Evolutionary conservation across 1,140 invertebrate species (phyloP).

Genomic region (Choristoneura fumiferana): DNA sequence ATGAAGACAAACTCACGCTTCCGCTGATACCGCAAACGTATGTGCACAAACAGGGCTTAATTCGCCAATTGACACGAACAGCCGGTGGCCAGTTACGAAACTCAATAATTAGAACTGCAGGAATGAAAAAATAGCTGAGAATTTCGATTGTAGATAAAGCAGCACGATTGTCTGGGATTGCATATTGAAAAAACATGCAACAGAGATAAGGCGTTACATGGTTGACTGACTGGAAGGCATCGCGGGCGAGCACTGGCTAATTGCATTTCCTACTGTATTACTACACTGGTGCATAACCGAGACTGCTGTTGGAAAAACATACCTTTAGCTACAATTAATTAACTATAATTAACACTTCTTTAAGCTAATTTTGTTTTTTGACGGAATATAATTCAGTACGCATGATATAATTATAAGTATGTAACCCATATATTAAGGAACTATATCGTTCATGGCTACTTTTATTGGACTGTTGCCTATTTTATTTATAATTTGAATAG

Average conservation of each 20-base stretch:
- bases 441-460: too few relatives aligned
- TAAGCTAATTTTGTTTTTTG: too few relatives aligned
- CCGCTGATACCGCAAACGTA: too few relatives aligned
- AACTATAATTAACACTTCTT: too few relatives aligned
- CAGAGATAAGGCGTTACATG: constrained; percentile 73
- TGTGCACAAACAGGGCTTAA: neutral
- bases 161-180: constrained; percentile 71
- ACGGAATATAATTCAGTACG: too few relatives aligned
- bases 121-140: constrained; percentile 73
- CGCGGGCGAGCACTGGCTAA: constrained; percentile 58
- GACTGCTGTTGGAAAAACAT: constrained; percentile 30
- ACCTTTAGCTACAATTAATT: too few relatives aligned
- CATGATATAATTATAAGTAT: too few relatives aligned
- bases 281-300: constrained; percentile 60
- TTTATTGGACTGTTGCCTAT: too few relatives aligned
- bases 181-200: constrained; percentile 78
- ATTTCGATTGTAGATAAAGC: constrained; percentile 71
- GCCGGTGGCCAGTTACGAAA: constrained; percentile 56
- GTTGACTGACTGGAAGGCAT: constrained; percentile 63
- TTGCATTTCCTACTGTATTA: constrained; percentile 74
- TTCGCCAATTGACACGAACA: constrained; percentile 62
- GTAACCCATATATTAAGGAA: too few relatives aligned
- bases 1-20: too few relatives aligned
- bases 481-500: too few relatives aligned
- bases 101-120: constrained; percentile 70